Percentiles rank a stretch among this genome's conserved stretches.
Conservation (phyloP, 2,113 vertebrate species). For the Recurvirostra avosetta region DNA sequence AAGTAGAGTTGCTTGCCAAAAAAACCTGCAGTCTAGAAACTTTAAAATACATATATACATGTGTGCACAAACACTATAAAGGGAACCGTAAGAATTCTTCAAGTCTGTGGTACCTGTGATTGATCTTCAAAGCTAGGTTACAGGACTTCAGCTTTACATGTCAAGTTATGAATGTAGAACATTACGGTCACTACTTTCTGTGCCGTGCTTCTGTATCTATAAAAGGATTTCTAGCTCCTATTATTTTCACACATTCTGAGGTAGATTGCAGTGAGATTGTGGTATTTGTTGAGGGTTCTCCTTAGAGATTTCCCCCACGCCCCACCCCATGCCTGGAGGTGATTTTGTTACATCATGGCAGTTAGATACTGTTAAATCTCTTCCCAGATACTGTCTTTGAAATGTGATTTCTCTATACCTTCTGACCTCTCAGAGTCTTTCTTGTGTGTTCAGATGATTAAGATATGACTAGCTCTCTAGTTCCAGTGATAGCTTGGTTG, state of each 20-base stretch:
- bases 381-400: neutral
- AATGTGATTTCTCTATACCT: neutral
- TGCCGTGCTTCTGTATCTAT: neutral
- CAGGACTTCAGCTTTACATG: neutral
- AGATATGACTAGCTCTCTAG: neutral
- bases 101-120: neutral
- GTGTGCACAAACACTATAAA: accelerated
- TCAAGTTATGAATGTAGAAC: neutral
- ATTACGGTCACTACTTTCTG: neutral
- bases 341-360: neutral
- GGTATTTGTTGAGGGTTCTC: neutral
- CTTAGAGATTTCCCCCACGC: neutral
- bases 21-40: neutral
- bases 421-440: neutral
- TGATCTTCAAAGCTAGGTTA: neutral
- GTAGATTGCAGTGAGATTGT: neutral
- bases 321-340: accelerated
- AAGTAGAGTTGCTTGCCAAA: neutral
- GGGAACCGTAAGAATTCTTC: neutral
- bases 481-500: neutral
- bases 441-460: neutral
- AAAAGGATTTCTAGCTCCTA: neutral
- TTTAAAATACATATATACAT: neutral
- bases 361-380: neutral
- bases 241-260: neutral